Base-by-base conservation (phyloP, 2,888 invertebrate species). In the Lypha dubia region DNA sequence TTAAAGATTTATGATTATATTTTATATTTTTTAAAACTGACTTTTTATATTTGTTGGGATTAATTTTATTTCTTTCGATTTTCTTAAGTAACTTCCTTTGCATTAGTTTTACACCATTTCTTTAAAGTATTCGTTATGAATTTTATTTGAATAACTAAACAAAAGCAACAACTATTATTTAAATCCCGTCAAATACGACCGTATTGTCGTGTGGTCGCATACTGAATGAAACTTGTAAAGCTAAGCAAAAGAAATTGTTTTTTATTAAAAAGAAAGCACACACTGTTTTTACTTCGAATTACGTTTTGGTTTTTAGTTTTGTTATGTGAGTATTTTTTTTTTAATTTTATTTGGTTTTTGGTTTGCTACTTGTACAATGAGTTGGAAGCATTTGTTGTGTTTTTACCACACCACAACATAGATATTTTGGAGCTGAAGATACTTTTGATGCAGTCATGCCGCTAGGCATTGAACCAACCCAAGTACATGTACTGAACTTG, bases 191-290 rank as follows among this genome's bases (percentile, higher is more conserved):
- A 87, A 87, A 87, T 87, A 88, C 89, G 89, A 90, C 90, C 88
- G 89, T 82, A 87, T 86, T 87, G 87, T 86, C 87, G 87, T 87
- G 88, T 88, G 88, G 90, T 88, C 89, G 88, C 87, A 87, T 88
- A 90, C 89, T 90, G 90, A 90, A 91, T 90, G 90, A 90, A 90
- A 88, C 88, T 90, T 87, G 87, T 87, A 83, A 67, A 83, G 87
- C 87, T 82, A 88, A 87, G 56, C 87, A 87, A 88, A 91, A 91
- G 90, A 90, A 90, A 90, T 91, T 89, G 88, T 62, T 62, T 44
- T 63, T 28, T 88, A 88, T 88, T 87, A 88, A 89, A 89, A 90
- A 90, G 90, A 90, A 90, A 90, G 90, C 89, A 89, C 89, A 89
- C 87, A 84, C 77, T 62, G 70, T 74, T 82, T 84, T 86, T 82